A percentile compares a stretch with the other conserved stretches of the same genome.
These are phyloP conservation scores for Ypsolopha scabrella DNA, from an alignment of 2,888 invertebrate species.

Conservation along the genomic window DNA sequence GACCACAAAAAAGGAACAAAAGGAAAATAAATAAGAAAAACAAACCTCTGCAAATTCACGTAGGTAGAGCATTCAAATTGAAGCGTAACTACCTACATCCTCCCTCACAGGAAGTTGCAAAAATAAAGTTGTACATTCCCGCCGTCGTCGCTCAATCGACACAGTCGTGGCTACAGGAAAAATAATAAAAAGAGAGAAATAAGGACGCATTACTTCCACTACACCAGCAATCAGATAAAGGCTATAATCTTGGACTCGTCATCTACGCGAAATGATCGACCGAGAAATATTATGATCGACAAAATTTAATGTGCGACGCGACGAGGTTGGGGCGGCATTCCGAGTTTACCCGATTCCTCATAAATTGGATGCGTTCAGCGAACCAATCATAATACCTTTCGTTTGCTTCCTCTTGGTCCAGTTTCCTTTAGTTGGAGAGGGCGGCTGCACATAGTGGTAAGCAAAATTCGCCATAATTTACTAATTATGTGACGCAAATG, in stretches of 20 bases:
- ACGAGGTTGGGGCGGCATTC: constrained; percentile 10
- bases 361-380: constrained; percentile 43
- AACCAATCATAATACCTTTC: constrained; percentile 27
- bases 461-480: too few relatives aligned
- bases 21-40: too few relatives aligned
- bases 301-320: neutral
- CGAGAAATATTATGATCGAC: constrained; percentile 15
- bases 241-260: constrained; percentile 32
- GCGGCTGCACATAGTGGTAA: too few relatives aligned
- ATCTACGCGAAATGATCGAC: constrained; percentile 24
- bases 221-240: constrained; percentile 35
- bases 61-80: too few relatives aligned
- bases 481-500: too few relatives aligned
- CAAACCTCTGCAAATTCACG: too few relatives aligned
- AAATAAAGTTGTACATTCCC: neutral
- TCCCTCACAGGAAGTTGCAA: neutral
- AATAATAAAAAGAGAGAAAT: constrained; percentile 21
- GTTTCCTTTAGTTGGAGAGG: constrained; percentile 12
- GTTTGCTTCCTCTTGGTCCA: neutral
- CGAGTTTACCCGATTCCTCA: constrained; percentile 11
- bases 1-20: too few relatives aligned
- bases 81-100: neutral
- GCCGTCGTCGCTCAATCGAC: neutral
- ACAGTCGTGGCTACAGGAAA: neutral
- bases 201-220: constrained; percentile 40